A percentile compares a stretch with the other conserved stretches of the same genome.
Conservation (phyloP, 2,888 invertebrate genomes). For the Cylindroiulus punctatus region DNA sequence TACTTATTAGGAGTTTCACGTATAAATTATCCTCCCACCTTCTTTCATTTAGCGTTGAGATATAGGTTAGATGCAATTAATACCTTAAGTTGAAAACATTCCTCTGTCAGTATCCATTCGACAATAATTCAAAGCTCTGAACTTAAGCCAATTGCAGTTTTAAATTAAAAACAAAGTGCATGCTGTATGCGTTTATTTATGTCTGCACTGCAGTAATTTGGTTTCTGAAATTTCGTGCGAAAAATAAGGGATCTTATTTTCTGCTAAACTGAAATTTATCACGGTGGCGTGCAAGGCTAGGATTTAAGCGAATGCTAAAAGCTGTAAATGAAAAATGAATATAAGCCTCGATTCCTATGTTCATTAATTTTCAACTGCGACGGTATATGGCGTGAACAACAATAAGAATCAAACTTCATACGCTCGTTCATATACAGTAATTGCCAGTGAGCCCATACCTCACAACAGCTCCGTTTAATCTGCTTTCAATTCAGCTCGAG, state of each 20-base stretch:
- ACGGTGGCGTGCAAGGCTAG: neutral
- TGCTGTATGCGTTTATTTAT: neutral
- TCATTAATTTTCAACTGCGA: conserved; percentile 34
- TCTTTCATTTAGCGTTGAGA: neutral
- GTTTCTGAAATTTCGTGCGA: neutral
- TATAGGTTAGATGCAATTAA: neutral
- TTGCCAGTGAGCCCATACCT: neutral
- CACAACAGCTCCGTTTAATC: neutral
- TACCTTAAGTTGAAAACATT: neutral
- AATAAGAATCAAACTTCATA: neutral
- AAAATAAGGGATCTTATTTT: neutral
- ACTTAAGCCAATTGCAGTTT: neutral
- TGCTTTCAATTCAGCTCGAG: neutral
- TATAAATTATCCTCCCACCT: neutral
- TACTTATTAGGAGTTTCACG: neutral
- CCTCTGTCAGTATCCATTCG: neutral
- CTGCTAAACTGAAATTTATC: neutral
- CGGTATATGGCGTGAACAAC: conserved; percentile 11
- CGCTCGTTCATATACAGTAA: neutral
- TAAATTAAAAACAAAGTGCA: neutral
- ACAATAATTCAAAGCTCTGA: neutral
- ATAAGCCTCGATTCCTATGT: conserved; percentile 13
- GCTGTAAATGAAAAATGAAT: conserved; percentile 25
- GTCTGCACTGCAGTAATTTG: neutral
- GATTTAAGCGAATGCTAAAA: conserved; percentile 16